Percentiles rank a stretch among this genome's conserved stretches.
These are phyloP conservation scores for Phoxinus dragarum DNA, from an alignment of 2,797 vertebrate species.

Conservation along the genomic window DNA sequence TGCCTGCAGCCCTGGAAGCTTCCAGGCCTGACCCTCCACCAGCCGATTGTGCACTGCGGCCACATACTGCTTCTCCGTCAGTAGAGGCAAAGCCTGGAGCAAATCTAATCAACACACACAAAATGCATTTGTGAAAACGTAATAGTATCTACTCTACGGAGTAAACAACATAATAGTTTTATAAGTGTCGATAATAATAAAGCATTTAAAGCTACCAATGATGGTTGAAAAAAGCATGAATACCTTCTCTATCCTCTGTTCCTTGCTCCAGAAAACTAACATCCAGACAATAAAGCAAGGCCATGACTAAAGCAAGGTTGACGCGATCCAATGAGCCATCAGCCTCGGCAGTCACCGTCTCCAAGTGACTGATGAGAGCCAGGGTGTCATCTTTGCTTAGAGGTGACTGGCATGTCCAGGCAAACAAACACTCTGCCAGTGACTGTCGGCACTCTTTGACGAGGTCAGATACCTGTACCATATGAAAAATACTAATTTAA, in stretches of 20 bases:
- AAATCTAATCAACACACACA: constrained; percentile 80
- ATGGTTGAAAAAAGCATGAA: neutral
- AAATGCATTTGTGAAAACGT: neutral
- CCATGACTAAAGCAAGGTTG: constrained; percentile 92
- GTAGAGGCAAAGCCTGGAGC: constrained; percentile 86
- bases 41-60: constrained; percentile 89
- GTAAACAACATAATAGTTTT: neutral
- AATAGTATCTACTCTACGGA: neutral
- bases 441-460: constrained; percentile 93
- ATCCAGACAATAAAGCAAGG: constrained; percentile 95
- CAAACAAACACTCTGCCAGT: constrained; percentile 93
- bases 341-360: constrained; percentile 90
- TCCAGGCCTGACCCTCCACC: constrained; percentile 90
- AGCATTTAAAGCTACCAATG: neutral
- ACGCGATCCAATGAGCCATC: constrained; percentile 91
- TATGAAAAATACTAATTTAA: neutral
- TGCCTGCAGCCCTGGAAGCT: constrained; percentile 91
- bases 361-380: constrained; percentile 90
- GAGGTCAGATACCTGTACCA: constrained; percentile 89
- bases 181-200: neutral
- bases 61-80: constrained; percentile 93
- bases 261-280: constrained; percentile 93
- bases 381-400: constrained; percentile 93
- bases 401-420: constrained; percentile 96
- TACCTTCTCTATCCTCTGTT: constrained; percentile 94